A percentile compares a stretch with the other conserved stretches of the same genome.
phyloP scores from a whole-genome alignment of 2,888 invertebrate genomes.

The Ectemnius lituratus region DNA sequence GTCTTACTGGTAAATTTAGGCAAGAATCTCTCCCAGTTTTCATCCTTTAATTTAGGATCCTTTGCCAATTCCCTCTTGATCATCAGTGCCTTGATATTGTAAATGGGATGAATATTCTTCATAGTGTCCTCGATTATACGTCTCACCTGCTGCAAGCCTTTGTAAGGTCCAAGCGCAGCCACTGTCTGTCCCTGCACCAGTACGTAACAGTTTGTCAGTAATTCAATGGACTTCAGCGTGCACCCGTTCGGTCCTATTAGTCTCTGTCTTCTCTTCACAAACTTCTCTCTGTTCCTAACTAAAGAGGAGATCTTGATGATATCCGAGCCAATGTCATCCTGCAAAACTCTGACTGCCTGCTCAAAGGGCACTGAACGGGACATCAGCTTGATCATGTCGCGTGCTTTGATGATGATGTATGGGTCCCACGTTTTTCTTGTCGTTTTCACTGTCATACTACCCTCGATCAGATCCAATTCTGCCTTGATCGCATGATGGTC shows the following conservation, averaged over 20 bases:
- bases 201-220: constrained; percentile 97
- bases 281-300: constrained; percentile 94
- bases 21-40: constrained; percentile 97
- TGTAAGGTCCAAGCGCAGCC: constrained; percentile 96
- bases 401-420: constrained; percentile 95
- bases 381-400: constrained; percentile 96
- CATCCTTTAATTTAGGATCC: constrained; percentile 93
- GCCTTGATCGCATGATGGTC: constrained; percentile 89
- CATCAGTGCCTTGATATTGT: constrained; percentile 98
- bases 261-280: constrained; percentile 95
- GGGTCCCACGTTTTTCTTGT: constrained; percentile 99
- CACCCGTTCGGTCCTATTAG: constrained; percentile 99
- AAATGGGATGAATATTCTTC: constrained; percentile 99
- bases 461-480: constrained; percentile 94
- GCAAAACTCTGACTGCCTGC: constrained; percentile 91
- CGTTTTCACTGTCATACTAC: constrained; percentile 96
- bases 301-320: constrained; percentile 97
- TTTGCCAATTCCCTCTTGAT: constrained; percentile 97
- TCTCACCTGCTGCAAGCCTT: constrained; percentile 91
- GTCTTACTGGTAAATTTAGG: constrained; percentile 96
- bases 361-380: constrained; percentile 98
- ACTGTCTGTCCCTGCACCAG: constrained; percentile 99
- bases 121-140: constrained; percentile 97
- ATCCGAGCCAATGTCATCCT: constrained; percentile 95
- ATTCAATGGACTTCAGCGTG: constrained; percentile 96